These are phyloP conservation scores for Gorsachius magnificus DNA, from an alignment of 2,797 vertebrate species.

Conservation along the genomic window DNA sequence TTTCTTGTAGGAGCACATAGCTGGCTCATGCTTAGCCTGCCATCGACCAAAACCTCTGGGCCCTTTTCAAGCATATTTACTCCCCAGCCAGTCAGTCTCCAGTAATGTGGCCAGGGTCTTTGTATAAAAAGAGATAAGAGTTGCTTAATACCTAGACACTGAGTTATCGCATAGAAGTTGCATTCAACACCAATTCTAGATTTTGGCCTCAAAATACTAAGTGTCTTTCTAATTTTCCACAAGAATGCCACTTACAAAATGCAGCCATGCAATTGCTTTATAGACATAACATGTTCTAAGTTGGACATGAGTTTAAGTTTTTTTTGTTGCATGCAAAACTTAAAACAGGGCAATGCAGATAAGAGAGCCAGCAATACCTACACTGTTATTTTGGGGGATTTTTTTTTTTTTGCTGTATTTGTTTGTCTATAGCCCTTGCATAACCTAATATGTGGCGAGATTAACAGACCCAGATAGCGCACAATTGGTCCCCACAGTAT, in stretches of 20 bases:
- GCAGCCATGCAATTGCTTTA: not conserved
- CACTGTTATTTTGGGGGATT: too few species aligned
- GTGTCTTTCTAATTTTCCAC: not conserved
- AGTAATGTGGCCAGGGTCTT: not conserved
- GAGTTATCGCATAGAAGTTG: not conserved
- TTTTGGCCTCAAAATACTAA: not conserved
- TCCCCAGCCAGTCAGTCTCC: not conserved
- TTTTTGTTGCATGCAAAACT: not conserved
- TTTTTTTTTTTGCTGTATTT: not conserved
- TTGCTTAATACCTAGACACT: not conserved
- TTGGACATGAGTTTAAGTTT: not conserved
- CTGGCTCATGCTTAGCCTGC: not conserved
- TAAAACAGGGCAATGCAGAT: not conserved
- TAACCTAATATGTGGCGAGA: not conserved
- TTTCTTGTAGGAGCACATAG: not conserved
- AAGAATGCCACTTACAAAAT: not conserved
- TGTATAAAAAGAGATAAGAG: not conserved
- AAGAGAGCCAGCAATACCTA: not conserved
- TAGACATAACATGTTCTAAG: rapidly evolving
- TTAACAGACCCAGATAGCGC: not conserved
- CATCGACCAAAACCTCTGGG: not conserved
- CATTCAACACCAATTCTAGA: not conserved
- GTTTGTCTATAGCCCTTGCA: not conserved
- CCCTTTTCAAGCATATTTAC: not conserved
- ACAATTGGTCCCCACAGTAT: not conserved